Conservation (phyloP, 1,140 invertebrate genomes). For the Nixonia krombeini region DNA sequence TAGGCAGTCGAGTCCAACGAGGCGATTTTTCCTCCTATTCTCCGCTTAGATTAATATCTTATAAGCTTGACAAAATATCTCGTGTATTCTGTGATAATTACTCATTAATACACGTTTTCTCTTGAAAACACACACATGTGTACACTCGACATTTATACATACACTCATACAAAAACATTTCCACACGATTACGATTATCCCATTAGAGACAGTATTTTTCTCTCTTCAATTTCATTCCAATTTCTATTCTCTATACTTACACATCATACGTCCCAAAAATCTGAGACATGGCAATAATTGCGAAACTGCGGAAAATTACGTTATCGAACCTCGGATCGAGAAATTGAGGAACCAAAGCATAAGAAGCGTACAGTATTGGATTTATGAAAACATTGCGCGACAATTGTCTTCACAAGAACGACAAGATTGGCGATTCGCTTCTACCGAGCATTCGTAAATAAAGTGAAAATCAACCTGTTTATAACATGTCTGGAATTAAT, state of each 20-base stretch:
- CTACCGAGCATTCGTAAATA: too few species aligned
- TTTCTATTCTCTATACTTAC: conserved; percentile 58
- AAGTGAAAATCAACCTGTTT: too few species aligned
- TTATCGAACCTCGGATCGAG: conserved; percentile 24
- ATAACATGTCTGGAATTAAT: conserved; percentile 14
- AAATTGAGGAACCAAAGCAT: conserved; percentile 20
- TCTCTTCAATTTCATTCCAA: conserved; percentile 58
- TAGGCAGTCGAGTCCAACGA: conserved; percentile 41
- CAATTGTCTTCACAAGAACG: too few species aligned
- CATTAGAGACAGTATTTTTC: conserved; percentile 58
- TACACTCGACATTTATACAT: conserved; percentile 18
- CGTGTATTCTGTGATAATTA: conserved; percentile 71
- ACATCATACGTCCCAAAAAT: conserved; percentile 53
- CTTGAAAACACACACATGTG: conserved; percentile 22
- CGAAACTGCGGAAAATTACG: conserved; percentile 17
- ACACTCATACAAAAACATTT: conserved; percentile 13
- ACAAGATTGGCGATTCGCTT: too few species aligned
- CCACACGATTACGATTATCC: conserved; percentile 33
- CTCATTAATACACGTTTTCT: conserved; percentile 57
- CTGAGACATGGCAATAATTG: conserved; percentile 44
- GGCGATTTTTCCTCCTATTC: conserved; percentile 59
- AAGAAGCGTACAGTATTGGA: background rate
- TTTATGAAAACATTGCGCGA: conserved; percentile 38
- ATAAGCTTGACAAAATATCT: conserved; percentile 69
- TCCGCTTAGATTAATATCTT: conserved; percentile 66